Evolutionary conservation across 2,113 vertebrate species (phyloP).

Genomic region (Pseudorasbora parva): DNA sequence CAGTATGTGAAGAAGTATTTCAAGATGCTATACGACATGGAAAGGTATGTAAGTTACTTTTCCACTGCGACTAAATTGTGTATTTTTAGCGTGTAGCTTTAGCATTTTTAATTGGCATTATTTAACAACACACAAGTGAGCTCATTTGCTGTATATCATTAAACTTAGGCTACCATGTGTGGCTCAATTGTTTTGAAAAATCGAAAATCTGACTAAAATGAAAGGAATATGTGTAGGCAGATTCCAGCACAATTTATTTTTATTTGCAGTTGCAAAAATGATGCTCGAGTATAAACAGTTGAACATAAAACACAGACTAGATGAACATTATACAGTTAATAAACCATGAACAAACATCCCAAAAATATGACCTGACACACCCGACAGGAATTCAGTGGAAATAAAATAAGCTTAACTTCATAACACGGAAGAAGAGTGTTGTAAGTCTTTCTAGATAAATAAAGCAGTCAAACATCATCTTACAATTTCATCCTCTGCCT

Average conservation of each 20-base stretch:
- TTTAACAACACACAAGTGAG: too few relatives aligned
- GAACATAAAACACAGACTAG: background rate
- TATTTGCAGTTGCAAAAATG: slow-evolving; percentile 40
- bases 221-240: background rate
- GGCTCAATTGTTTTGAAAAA: background rate
- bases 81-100: too few relatives aligned
- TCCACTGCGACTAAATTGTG: background rate
- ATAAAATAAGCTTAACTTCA: background rate
- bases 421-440: background rate
- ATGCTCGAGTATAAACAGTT: slow-evolving; percentile 33
- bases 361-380: background rate
- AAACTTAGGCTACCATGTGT: background rate
- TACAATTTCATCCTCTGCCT: background rate
- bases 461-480: background rate
- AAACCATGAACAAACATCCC: background rate
- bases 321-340: background rate
- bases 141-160: background rate
- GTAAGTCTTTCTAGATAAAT: background rate
- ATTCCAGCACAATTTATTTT: slow-evolving; percentile 14
- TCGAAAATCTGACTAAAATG: background rate
- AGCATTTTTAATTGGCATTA: background rate
- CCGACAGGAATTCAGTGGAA: background rate
- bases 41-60: background rate
- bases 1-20: too few relatives aligned
- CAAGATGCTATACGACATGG: too few relatives aligned